Evolutionary conservation across 2,797 vertebrate genomes (phyloP).

Genomic region (Semaprochilodus insignis): DNA sequence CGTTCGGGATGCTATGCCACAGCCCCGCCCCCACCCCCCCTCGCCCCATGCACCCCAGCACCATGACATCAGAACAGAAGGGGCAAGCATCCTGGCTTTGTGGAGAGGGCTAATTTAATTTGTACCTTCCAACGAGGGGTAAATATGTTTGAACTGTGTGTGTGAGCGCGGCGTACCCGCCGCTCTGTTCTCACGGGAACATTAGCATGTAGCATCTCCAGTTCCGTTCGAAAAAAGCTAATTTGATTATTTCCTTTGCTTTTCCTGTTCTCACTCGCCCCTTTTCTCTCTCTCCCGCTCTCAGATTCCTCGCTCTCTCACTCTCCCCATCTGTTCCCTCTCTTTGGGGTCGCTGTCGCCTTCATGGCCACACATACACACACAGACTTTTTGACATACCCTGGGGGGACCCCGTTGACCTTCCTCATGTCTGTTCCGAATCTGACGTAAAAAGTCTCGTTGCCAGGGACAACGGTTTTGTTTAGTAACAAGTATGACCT

Average conservation of each 20-base stretch:
- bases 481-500: slow-evolving; percentile 88
- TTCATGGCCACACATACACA: slow-evolving; percentile 53
- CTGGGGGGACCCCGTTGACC: slow-evolving; percentile 87
- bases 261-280: slow-evolving; percentile 79
- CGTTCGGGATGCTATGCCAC: slow-evolving; percentile 83
- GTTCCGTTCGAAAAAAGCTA: slow-evolving; percentile 88
- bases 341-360: slow-evolving; percentile 68
- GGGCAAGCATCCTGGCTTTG: slow-evolving; percentile 99
- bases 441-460: slow-evolving; percentile 91
- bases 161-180: slow-evolving; percentile 83
- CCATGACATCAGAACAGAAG: slow-evolving; percentile 99
- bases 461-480: slow-evolving; percentile 87
- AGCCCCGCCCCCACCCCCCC: slow-evolving; percentile 74
- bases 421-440: slow-evolving; percentile 90
- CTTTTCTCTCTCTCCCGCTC: slow-evolving; percentile 65
- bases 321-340: slow-evolving; percentile 59
- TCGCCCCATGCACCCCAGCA: slow-evolving; percentile 86
- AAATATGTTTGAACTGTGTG: slow-evolving; percentile 98
- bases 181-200: slow-evolving; percentile 98
- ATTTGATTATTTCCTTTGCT: slow-evolving; percentile 88
- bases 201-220: slow-evolving; percentile 80
- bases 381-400: slow-evolving; percentile 78
- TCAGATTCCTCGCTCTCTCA: slow-evolving; percentile 54
- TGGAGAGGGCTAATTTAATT: slow-evolving; percentile 97
- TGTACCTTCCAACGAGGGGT: slow-evolving; percentile 98